These are phyloP conservation scores for Myocastor coypus DNA, from an alignment of 2,113 vertebrate species.

Conservation along the genomic window DNA sequence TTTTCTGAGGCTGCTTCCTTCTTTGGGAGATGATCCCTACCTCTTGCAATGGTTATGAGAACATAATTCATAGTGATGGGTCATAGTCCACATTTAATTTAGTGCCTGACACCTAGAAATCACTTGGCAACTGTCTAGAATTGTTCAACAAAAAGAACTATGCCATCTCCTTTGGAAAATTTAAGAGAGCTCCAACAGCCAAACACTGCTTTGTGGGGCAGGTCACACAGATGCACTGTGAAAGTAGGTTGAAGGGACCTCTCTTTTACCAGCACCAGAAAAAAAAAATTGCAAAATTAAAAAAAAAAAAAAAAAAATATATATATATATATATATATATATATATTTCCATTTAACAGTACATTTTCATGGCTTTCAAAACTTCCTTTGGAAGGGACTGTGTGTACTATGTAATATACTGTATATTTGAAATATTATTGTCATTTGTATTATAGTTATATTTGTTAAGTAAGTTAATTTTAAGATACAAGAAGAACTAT, in stretches of 20 bases:
- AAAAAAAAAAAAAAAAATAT: conserved; percentile 67
- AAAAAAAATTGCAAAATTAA: conserved; percentile 74
- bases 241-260: conserved; percentile 74
- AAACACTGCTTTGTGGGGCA: conserved; percentile 8
- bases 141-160: neutral
- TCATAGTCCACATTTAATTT: neutral
- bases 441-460: conserved; percentile 99
- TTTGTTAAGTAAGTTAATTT: conserved; percentile 99
- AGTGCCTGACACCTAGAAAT: neutral
- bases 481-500: conserved; percentile 84
- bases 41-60: neutral
- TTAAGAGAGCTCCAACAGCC: neutral
- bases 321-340: neutral
- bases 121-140: neutral
- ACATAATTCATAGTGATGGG: neutral
- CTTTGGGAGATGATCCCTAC: neutral
- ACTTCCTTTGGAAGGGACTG: conserved; percentile 93
- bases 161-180: neutral
- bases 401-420: conserved; percentile 97
- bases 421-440: conserved; percentile 99
- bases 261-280: conserved; percentile 71
- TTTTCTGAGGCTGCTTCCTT: neutral
- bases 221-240: neutral
- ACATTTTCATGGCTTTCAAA: conserved; percentile 79
- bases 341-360: conserved; percentile 89